Base-by-base conservation (phyloP, 2,888 invertebrate genomes). In the Athalia cordata region DNA sequence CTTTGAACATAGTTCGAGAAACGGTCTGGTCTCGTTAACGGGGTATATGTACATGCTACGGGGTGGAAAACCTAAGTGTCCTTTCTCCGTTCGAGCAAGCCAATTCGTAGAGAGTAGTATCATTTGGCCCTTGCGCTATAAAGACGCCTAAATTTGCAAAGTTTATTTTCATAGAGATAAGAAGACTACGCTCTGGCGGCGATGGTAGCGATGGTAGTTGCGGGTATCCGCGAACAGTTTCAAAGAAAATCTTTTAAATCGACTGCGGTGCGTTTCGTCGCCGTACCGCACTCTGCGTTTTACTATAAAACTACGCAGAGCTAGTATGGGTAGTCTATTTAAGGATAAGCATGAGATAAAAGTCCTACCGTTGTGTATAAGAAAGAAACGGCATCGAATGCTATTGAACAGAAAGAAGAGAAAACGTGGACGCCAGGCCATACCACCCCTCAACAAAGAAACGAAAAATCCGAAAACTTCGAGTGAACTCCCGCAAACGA, bases 391-490 rank as follows among this genome's bases (percentile, higher is more conserved):
- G 59, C 43, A 59, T 57, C 45, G 47, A 59, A 47, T 13, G 45
- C 57, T 45, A 72, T 70, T 70, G 70, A 43, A 45, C 43, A 57
- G 59, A 55, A 7, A 5, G 55, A 47, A 11, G 0, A 72, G 57
- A 72, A 11, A 29, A 43, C 15, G 50, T 15, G 70, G n/a, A 45
- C 7, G 13, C 47, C 55, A 68, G 50, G 29, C 29, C 29, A 29
- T 29, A 29, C 29, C 29, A 7, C 66, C 15, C 66, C 47, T 47
- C n/a, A 59, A 72, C 70, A 59, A 72, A 59, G 70, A 59, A 72
- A 13, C 45, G 59, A 45, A 72, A 72, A 72, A 59, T 72, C 70
- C 45, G 45, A 72, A 72, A 72, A 72, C 57, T 72, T 72, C 13
- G 59, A 29, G 45, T 50, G 59, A 72, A 72, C 59, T 57, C 70